Base-by-base conservation (phyloP, 2,797 vertebrate species). In the Chromobotia macracanthus region DNA sequence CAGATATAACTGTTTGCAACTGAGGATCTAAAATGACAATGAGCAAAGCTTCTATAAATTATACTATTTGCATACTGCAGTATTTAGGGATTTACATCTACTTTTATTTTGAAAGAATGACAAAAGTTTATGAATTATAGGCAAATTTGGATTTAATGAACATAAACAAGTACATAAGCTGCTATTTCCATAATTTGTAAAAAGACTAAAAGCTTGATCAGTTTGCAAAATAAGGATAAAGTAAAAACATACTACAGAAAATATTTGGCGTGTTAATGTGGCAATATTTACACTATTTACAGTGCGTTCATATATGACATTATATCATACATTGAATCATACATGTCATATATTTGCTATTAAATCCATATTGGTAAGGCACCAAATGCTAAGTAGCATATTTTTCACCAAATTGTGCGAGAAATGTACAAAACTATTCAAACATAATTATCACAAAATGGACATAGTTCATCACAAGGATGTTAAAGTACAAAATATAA, bases 141-240 rank as follows among this genome's bases (percentile, higher is more conserved):
- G 91, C 91, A 94, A 95, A 93, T 93, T 90, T 87, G 88, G 91
- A 90, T 95, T 95, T 95, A 95, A 94, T 95, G 91, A 95, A 95
- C 94, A 93, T 92, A 93, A 95, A 95, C 91, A 92, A 92, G 93
- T 95, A 95, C 94, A 94, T 92, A 92, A 91, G 91, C 92, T 94
- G 93, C 90, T 93, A 89, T 90, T 88, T 90, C 90, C 80, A 88
- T 89, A 93, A 92, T 90, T 92, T 89, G 91, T 94, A 95, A 93
- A 95, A 94, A 93, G 92, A 91, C 91, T 89, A 86, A 94, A 94
- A 92, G 91, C 91, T 93, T 77, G 86, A 90, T 92, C 91, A 84
- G 87, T 90, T 93, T 90, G 92, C 94, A 92, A 93, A 93, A 95
- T 91, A 95, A 44, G 8, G 41, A 44, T 10, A 44, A 44, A 91